Conservation (phyloP, 2,797 vertebrate species). For the Myotis myotis region DNA sequence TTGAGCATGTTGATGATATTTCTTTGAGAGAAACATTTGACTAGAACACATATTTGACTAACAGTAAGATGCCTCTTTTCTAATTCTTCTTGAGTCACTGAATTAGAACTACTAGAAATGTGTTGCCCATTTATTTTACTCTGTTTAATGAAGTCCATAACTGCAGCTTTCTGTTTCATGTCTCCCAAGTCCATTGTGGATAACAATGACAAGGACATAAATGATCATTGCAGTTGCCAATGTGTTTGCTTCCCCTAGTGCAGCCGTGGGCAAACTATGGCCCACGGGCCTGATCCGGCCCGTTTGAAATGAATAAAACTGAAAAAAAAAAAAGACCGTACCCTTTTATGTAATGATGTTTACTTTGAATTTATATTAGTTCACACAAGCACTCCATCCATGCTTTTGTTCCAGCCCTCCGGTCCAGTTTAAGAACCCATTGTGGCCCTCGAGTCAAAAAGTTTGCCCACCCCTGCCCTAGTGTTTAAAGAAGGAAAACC, state of each 20-base stretch:
- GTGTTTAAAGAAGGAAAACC: slow-evolving; percentile 42
- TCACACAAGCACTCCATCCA: too few species aligned
- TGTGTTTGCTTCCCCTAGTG: slow-evolving; percentile 68
- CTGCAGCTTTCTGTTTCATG: not conserved
- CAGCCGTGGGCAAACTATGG: too few species aligned
- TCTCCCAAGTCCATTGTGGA: not conserved
- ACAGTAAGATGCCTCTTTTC: not conserved
- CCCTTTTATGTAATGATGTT: too few species aligned
- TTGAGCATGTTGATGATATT: not conserved
- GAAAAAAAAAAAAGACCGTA: too few species aligned
- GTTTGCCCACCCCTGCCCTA: slow-evolving; percentile 23
- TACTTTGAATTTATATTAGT: too few species aligned
- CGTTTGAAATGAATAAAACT: too few species aligned
- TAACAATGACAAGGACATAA: not conserved
- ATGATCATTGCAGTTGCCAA: not conserved
- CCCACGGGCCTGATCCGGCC: too few species aligned
- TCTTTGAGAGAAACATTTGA: not conserved
- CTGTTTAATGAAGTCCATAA: not conserved
- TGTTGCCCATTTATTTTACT: not conserved
- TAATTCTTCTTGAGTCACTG: slow-evolving; percentile 4
- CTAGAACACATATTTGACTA: not conserved
- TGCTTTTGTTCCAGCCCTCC: too few species aligned
- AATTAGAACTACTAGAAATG: not conserved
- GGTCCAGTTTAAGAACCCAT: too few species aligned
- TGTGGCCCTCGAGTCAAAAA: too few species aligned